phyloP scores from a whole-genome alignment of 2,888 invertebrate species.

The Stictocephala bisonia region DNA sequence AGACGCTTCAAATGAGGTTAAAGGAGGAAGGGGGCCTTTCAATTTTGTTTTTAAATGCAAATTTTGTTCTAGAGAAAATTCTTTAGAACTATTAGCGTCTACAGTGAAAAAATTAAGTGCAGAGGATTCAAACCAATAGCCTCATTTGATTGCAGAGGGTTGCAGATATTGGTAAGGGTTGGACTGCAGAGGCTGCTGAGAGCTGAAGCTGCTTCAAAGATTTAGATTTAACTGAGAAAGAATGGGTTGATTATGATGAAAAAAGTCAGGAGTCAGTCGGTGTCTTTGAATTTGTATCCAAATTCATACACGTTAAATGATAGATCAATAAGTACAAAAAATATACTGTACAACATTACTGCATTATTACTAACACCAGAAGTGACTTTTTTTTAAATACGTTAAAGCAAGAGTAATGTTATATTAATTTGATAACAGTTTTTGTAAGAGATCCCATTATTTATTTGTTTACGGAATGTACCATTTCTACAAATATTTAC shows the following conservation, averaged over 20 bases:
- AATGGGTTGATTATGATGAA: slow-evolving; percentile 47
- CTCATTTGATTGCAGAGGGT: slow-evolving; percentile 47
- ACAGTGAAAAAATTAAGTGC: too few species aligned
- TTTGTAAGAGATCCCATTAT: too few species aligned
- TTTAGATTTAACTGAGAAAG: slow-evolving; percentile 41
- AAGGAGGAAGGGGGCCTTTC: slow-evolving; percentile 47
- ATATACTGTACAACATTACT: too few species aligned
- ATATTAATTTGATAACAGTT: too few species aligned
- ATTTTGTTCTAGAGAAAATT: slow-evolving; percentile 46
- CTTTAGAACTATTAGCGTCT: too few species aligned
- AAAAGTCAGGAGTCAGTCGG: slow-evolving; percentile 38
- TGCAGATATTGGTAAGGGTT: slow-evolving; percentile 44
- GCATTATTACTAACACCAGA: too few species aligned
- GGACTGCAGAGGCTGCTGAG: slow-evolving; percentile 42
- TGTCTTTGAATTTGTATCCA: slow-evolving; percentile 42
- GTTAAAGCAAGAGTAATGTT: too few species aligned
- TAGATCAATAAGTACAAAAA: too few species aligned
- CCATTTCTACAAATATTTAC: too few species aligned
- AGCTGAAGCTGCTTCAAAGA: slow-evolving; percentile 40
- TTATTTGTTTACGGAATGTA: too few species aligned
- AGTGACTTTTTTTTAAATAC: too few species aligned
- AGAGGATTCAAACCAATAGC: slow-evolving; percentile 32
- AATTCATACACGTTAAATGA: slow-evolving; percentile 66
- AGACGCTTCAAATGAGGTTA: neutral
- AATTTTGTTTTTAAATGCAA: slow-evolving; percentile 48